These are phyloP conservation scores for Esox masquinongy DNA, from an alignment of 2,797 vertebrate genomes.

Conservation along the genomic window DNA sequence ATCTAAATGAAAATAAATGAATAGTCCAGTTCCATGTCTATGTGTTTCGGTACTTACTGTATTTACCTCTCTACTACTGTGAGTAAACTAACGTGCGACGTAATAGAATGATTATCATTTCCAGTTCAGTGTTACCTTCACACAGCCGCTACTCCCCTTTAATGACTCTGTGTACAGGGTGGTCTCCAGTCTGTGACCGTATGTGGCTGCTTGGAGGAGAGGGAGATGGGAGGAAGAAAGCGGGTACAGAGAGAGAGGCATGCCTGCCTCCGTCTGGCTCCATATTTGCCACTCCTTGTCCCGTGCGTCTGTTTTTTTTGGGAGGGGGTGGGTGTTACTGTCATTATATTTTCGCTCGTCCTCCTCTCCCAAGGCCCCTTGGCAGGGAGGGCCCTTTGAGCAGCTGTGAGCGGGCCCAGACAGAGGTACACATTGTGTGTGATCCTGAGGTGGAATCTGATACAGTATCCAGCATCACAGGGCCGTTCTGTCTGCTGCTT, in stretches of 20 bases:
- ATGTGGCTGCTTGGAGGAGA: slow-evolving; percentile 11
- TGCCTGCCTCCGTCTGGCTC: slow-evolving; percentile 44
- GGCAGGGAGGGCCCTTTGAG: slow-evolving; percentile 65
- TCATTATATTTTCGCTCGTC: slow-evolving; percentile 24
- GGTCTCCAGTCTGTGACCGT: neutral
- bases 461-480: slow-evolving; percentile 64
- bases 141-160: neutral
- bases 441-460: slow-evolving; percentile 65
- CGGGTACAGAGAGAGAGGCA: slow-evolving; percentile 5
- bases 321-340: slow-evolving; percentile 28
- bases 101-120: neutral
- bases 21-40: neutral
- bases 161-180: neutral
- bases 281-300: slow-evolving; percentile 43
- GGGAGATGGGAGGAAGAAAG: neutral
- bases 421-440: slow-evolving; percentile 73
- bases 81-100: neutral
- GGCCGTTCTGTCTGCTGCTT: slow-evolving; percentile 27
- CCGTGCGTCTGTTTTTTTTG: slow-evolving; percentile 22
- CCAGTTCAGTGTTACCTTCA: neutral
- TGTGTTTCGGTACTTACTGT: neutral
- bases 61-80: neutral
- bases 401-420: slow-evolving; percentile 63
- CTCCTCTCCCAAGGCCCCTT: slow-evolving; percentile 8
- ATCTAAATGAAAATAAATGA: neutral